Conservation (phyloP, 2,797 vertebrate genomes). For the Hemitrygon akajei region DNA sequence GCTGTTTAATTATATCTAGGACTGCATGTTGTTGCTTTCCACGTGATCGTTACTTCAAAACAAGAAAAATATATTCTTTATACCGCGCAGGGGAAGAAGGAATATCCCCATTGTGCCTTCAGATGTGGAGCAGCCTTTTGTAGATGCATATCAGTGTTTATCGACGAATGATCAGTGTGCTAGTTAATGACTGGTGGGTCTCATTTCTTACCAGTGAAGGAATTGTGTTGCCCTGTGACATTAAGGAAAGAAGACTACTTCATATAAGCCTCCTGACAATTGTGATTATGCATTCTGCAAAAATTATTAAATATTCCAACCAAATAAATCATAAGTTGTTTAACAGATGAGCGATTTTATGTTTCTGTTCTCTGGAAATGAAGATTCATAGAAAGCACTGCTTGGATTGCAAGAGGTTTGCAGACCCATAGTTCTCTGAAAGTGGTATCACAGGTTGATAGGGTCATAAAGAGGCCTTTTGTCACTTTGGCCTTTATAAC, state of each 20-base stretch:
- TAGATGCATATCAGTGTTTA: neutral
- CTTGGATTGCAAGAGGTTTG: too few relatives aligned
- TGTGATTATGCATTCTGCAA: neutral
- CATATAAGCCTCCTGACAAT: neutral
- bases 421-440: too few relatives aligned
- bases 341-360: neutral
- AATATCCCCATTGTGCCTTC: neutral
- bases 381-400: neutral
- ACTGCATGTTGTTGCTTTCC: neutral
- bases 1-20: neutral
- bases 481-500: too few relatives aligned
- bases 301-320: neutral
- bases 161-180: neutral
- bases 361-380: neutral
- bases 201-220: neutral
- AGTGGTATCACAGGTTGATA: too few relatives aligned
- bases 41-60: neutral
- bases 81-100: neutral
- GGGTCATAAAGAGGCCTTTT: too few relatives aligned
- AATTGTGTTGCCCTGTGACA: too few relatives aligned
- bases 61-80: neutral
- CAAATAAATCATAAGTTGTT: constrained; percentile 20
- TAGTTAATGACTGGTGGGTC: neutral
- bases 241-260: neutral
- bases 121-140: neutral